Percentiles rank a stretch among this genome's conserved stretches.
Conservation (phyloP, 1,140 invertebrate species). For the Araneus ventricosus region DNA sequence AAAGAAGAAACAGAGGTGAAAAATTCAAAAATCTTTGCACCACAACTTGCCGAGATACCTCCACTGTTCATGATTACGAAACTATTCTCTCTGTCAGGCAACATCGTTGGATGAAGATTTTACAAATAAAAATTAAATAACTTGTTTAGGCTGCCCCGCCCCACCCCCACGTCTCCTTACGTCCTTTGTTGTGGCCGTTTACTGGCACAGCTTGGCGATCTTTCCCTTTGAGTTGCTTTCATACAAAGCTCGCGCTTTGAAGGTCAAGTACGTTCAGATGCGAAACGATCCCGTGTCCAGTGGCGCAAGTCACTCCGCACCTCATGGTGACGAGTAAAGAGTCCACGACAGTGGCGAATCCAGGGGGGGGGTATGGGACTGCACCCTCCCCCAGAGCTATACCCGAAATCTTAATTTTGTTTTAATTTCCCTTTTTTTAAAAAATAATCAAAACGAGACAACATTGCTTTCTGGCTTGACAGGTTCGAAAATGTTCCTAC, state of each 20-base stretch:
- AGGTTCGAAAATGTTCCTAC: no score
- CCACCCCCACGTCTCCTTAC: not conserved
- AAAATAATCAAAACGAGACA: no score
- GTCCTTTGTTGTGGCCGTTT: constrained; percentile 21
- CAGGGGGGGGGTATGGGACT: no score
- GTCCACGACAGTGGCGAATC: no score
- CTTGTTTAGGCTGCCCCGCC: not conserved
- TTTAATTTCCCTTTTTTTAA: no score
- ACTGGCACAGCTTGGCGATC: not conserved
- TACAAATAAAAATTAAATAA: constrained; percentile 30
- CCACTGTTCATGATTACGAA: not conserved
- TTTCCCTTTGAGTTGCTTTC: constrained; percentile 3
- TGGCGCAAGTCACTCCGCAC: not conserved
- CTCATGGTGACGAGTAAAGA: no score
- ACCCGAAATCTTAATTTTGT: no score
- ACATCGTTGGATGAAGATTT: not conserved
- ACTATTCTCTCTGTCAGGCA: not conserved
- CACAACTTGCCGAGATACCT: not conserved
- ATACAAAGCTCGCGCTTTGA: constrained; percentile 1
- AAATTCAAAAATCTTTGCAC: not conserved
- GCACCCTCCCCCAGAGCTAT: no score
- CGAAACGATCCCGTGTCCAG: not conserved
- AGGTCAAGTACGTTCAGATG: constrained; percentile 21
- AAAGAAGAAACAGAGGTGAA: not conserved
- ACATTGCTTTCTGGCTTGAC: no score